Percentiles rank a stretch among this genome's conserved stretches.
Evolutionary conservation across 2,797 vertebrate species (phyloP).

Genomic region (Gallinago nigripennis): DNA sequence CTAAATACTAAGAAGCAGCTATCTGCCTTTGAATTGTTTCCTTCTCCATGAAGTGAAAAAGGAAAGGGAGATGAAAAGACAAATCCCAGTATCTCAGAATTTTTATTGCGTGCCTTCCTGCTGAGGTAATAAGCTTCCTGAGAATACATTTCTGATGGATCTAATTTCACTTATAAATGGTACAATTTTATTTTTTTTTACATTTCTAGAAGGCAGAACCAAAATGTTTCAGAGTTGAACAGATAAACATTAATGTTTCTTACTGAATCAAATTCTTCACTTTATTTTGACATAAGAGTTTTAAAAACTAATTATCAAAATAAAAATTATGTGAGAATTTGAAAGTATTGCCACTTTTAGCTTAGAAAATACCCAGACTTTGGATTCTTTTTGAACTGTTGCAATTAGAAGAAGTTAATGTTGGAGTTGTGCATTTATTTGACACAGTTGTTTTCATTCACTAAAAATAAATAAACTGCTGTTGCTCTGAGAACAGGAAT

Average conservation of each 20-base stretch:
- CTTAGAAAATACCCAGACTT: not conserved
- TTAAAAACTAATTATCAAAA: not conserved
- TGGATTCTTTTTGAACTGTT: not conserved
- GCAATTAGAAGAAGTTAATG: not conserved
- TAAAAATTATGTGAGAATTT: not conserved
- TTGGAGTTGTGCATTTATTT: not conserved
- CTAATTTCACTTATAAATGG: not conserved
- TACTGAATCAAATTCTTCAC: not conserved
- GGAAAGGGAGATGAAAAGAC: not conserved
- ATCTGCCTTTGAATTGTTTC: not conserved
- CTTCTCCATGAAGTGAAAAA: not conserved
- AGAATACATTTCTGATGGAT: not conserved
- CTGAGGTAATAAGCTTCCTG: not conserved
- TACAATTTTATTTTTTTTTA: not conserved
- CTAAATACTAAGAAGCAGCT: not conserved
- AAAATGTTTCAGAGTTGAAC: not conserved
- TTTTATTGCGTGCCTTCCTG: not conserved
- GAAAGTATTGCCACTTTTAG: not conserved
- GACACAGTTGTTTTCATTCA: not conserved
- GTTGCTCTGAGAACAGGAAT: not conserved
- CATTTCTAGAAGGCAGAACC: not conserved
- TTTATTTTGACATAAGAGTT: not conserved
- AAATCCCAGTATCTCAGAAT: not conserved
- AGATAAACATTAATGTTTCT: not conserved
- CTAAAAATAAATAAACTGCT: not conserved